Conservation (phyloP, 2,797 vertebrate species). For the Sebastes nivosus region DNA sequence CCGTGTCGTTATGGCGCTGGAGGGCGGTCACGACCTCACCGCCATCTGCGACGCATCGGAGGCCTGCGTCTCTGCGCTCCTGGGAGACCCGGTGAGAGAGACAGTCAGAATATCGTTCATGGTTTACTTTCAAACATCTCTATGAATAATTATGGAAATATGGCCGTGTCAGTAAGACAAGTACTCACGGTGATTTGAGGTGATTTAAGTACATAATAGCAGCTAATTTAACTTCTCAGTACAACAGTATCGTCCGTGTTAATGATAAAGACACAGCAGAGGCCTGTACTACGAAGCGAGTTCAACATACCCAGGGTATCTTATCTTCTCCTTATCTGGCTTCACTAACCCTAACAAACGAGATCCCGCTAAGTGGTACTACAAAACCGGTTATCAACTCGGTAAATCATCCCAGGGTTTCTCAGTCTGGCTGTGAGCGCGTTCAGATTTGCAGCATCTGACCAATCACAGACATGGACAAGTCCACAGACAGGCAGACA, state of each 20-base stretch:
- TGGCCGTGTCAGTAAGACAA: background rate
- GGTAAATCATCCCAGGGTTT: too few relatives aligned
- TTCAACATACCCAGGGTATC: too few relatives aligned
- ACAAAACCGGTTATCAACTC: too few relatives aligned
- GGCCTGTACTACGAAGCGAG: too few relatives aligned
- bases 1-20: slow-evolving; percentile 92
- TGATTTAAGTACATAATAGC: background rate
- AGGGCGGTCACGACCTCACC: slow-evolving; percentile 90
- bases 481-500: too few relatives aligned
- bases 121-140: background rate
- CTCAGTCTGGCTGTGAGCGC: too few relatives aligned
- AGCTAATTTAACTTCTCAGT: background rate
- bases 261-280: background rate
- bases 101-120: background rate
- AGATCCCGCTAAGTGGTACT: too few relatives aligned
- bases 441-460: too few relatives aligned
- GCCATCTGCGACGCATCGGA: slow-evolving; percentile 95
- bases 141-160: background rate
- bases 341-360: too few relatives aligned
- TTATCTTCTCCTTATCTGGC: too few relatives aligned
- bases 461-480: too few relatives aligned
- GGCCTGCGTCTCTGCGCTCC: slow-evolving; percentile 90
- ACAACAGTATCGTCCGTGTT: background rate
- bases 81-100: slow-evolving; percentile 88
- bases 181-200: too few relatives aligned